These are phyloP conservation scores for Heliconius erato DNA, from an alignment of 2,888 invertebrate species.

Conservation along the genomic window DNA sequence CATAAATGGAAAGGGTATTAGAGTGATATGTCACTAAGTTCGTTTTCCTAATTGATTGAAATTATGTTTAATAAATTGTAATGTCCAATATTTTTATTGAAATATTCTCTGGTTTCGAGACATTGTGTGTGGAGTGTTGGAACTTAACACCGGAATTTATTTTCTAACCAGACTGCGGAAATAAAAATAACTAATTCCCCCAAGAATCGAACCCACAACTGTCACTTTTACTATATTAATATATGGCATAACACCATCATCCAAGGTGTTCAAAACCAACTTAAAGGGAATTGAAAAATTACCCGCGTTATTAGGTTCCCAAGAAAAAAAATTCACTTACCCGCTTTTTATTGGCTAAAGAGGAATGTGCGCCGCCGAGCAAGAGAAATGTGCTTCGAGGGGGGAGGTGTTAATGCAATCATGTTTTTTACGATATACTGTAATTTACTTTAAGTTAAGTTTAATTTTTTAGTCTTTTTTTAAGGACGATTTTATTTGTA, in stretches of 20 bases:
- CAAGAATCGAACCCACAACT: not conserved
- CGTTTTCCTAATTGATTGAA: no score
- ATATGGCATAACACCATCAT: conserved; percentile 63
- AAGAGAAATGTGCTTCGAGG: conserved; percentile 69
- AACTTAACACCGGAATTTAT: not conserved
- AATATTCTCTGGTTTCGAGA: no score
- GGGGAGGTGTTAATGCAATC: conserved; percentile 74
- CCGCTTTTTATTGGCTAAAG: conserved; percentile 64
- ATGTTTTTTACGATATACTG: conserved; percentile 62
- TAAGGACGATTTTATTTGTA: not conserved
- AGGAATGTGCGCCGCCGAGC: conserved; percentile 61
- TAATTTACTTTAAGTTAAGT: conserved; percentile 71
- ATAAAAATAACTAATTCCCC: no score
- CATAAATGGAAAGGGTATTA: no score
- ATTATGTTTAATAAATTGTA: no score
- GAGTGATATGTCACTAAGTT: no score
- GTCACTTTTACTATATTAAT: no score
- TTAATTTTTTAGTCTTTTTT: conserved; percentile 18
- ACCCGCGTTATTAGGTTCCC: conserved; percentile 81
- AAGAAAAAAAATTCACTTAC: conserved; percentile 72
- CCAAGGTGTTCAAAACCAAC: conserved; percentile 57
- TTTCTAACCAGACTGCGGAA: no score
- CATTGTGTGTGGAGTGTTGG: no score
- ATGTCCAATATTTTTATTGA: no score
- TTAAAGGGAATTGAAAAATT: conserved; percentile 84